A percentile compares a stretch with the other conserved stretches of the same genome.
Conservation (phyloP, 2,797 vertebrate genomes). For the Lepidocolaptes lacrymiger region DNA sequence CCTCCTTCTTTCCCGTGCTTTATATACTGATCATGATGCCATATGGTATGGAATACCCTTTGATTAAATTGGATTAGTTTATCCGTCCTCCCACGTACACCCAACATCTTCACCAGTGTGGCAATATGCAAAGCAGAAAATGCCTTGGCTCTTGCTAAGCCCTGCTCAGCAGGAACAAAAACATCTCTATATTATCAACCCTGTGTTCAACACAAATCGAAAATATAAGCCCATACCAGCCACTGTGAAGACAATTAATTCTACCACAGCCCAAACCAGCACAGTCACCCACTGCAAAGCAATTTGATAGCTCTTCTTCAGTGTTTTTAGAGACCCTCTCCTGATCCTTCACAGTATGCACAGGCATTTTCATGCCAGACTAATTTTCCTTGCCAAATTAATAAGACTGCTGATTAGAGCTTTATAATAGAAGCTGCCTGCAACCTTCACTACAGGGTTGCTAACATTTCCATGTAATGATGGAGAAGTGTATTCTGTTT, state of each 20-base stretch:
- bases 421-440: background rate
- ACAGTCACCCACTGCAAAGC: background rate
- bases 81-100: rapidly evolving
- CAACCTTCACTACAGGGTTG: background rate
- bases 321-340: background rate
- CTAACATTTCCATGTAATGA: background rate
- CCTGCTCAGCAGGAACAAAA: background rate
- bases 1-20: background rate
- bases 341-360: background rate
- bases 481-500: background rate
- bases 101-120: rapidly evolving
- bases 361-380: background rate
- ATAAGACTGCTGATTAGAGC: background rate
- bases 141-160: background rate
- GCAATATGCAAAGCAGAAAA: background rate
- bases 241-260: background rate
- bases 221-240: rapidly evolving
- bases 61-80: background rate
- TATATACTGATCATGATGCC: background rate
- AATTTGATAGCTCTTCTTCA: background rate
- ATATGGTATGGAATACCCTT: background rate
- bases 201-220: background rate
- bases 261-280: background rate
- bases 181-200: background rate
- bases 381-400: background rate